Base-by-base conservation (phyloP, 23 tunicate genomes). In the Styela clava region DNA sequence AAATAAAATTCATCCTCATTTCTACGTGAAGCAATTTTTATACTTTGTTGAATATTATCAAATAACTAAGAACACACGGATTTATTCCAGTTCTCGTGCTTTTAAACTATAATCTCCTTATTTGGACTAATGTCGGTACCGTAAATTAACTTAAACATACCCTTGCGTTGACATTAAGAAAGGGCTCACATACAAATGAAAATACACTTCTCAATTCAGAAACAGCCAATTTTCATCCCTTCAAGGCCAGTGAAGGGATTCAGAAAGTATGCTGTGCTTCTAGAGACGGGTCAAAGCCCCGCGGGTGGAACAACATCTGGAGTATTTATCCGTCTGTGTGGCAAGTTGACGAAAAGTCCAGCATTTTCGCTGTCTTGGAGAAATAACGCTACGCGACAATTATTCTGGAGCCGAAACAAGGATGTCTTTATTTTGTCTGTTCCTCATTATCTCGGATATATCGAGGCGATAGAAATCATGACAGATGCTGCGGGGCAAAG, bases 221-320 rank as follows among this genome's bases (percentile, higher is more conserved):
- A 88, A 65, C 88, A 86, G n/a, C 97, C 97, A 22, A 64, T 83
- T 7, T 91, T 91, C 73, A 52, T 91, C 19, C 97, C 97, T 7
- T 68, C 65, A 29, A 74, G 97, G 20, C 97, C 97, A 29, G 89
- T 88, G 16, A 61, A 63, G n/a, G 97, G 97, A 67, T 91, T 91
- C 68, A 91, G 97, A 21, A 56, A 86, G 62, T 91, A 91, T 78
- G 97, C 97, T 16, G 82, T 91, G 24, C 81, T 91, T 28, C 33
- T 91, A 37, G 97, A 91, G 64, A 91, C 97, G 7, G 97, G 97
- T 20, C 91, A 91, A 34, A 91, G 97, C 69, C 91, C 97, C 21
- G 97, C 97, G 23, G 97, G 97, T 0, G 97, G 97, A 19, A 91
- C 97, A 19, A 87, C 87, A 16, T 74, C 97, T 35, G 74, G 83